A percentile compares a stretch with the other conserved stretches of the same genome.
These are phyloP conservation scores for Enteromius trimaculatus DNA, from an alignment of 2,797 vertebrate species.

Conservation along the genomic window DNA sequence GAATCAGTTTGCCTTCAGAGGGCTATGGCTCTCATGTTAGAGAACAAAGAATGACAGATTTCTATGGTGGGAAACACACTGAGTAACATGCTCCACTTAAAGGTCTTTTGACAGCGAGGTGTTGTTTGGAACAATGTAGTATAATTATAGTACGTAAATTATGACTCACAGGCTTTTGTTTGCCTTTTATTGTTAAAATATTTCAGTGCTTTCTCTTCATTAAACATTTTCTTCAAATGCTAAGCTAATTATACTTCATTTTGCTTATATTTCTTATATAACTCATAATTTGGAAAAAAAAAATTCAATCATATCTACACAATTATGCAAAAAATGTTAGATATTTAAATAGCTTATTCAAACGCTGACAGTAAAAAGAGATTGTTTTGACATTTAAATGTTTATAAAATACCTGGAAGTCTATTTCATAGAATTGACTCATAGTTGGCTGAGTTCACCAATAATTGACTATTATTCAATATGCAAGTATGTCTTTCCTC, in stretches of 20 bases:
- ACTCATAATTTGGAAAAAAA: not conserved
- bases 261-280: not conserved
- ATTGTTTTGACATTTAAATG: not conserved
- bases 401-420: not conserved
- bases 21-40: not conserved
- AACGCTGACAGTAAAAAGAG: not conserved
- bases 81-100: not conserved
- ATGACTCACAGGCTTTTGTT: constrained; percentile 18
- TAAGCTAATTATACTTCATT: not conserved
- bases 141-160: not conserved
- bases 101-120: not conserved
- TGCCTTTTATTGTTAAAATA: not conserved
- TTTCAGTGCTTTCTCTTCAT: not conserved
- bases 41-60: not conserved
- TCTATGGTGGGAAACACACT: not conserved
- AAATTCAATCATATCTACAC: not conserved
- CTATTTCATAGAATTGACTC: not conserved
- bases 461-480: not conserved
- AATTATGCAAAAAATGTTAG: not conserved
- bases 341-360: constrained; percentile 16
- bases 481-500: not conserved
- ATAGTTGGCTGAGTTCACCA: not conserved
- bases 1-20: not conserved
- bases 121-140: constrained; percentile 1
- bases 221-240: not conserved